phyloP scores from a whole-genome alignment of 1,140 invertebrate species.

The Dreissena polymorpha region DNA sequence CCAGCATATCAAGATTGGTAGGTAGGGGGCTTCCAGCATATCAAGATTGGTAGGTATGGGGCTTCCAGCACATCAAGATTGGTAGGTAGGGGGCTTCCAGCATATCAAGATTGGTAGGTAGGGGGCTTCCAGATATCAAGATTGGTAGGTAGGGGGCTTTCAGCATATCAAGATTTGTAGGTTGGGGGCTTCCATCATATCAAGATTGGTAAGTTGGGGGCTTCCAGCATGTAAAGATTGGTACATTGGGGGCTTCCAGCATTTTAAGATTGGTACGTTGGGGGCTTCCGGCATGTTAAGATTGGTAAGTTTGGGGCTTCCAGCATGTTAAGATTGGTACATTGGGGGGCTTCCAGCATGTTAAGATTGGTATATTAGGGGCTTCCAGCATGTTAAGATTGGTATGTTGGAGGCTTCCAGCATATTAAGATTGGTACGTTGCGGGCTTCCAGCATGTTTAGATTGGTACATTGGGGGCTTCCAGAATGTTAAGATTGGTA shows the following conservation, averaged over 20 bases:
- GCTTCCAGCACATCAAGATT: slow-evolving; percentile 93
- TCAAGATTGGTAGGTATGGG: slow-evolving; percentile 89
- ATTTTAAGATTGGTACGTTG: slow-evolving; percentile 90
- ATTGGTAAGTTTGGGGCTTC: slow-evolving; percentile 87
- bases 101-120: slow-evolving; percentile 91
- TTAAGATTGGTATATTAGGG: slow-evolving; percentile 89
- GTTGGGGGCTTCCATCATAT: slow-evolving; percentile 91
- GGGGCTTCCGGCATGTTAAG: slow-evolving; percentile 91
- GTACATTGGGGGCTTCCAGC: slow-evolving; percentile 87
- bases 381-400: slow-evolving; percentile 93
- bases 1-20: slow-evolving; percentile 91
- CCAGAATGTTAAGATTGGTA: slow-evolving; percentile 91
- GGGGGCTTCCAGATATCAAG: slow-evolving; percentile 91
- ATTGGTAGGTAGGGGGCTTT: slow-evolving; percentile 87
- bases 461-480: slow-evolving; percentile 87
- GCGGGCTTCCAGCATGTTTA: slow-evolving; percentile 91
- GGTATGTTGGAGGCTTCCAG: no score
- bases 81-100: slow-evolving; percentile 85
- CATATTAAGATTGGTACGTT: slow-evolving; percentile 91
- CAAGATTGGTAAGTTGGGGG: slow-evolving; percentile 88
- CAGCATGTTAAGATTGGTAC: slow-evolving; percentile 92
- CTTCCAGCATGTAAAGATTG: slow-evolving; percentile 92
- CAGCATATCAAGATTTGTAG: slow-evolving; percentile 91
- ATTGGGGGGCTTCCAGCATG: slow-evolving; percentile 90
- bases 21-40: slow-evolving; percentile 90